Evolutionary conservation across 1,140 invertebrate species (phyloP).

Genomic region (Caenorhabditis tropicalis): DNA sequence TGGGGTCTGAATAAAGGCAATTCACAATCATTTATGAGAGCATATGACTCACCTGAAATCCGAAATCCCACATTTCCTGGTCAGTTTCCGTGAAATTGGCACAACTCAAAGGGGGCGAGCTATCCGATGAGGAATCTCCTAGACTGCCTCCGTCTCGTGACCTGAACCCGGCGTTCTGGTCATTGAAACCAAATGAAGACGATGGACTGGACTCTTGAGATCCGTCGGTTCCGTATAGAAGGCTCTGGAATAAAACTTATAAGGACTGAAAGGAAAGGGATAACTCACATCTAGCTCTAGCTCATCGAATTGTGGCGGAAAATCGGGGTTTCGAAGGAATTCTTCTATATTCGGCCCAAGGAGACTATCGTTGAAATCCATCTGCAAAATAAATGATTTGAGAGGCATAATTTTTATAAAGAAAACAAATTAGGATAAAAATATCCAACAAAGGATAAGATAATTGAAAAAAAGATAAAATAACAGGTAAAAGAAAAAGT

Average conservation of each 20-base stretch:
- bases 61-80: slow-evolving; percentile 29
- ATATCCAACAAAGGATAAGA: not conserved
- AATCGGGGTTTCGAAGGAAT: not conserved
- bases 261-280: not conserved
- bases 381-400: not conserved
- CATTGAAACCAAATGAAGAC: not conserved
- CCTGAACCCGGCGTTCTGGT: not conserved
- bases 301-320: not conserved
- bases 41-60: not conserved
- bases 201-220: not conserved
- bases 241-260: not conserved
- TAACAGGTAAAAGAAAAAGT: not conserved
- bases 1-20: not conserved
- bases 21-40: too few relatives aligned
- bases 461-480: not conserved
- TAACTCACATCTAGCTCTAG: slow-evolving; percentile 19
- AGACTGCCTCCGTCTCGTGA: slow-evolving; percentile 1
- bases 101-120: slow-evolving; percentile 14
- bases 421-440: not conserved
- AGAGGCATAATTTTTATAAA: not conserved
- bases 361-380: not conserved
- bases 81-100: slow-evolving; percentile 21
- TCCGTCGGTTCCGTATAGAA: not conserved
- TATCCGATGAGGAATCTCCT: slow-evolving; percentile 14
- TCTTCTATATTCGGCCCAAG: not conserved